These are phyloP conservation scores for Polia nebulosa DNA, from an alignment of 2,888 invertebrate genomes.

Conservation along the genomic window DNA sequence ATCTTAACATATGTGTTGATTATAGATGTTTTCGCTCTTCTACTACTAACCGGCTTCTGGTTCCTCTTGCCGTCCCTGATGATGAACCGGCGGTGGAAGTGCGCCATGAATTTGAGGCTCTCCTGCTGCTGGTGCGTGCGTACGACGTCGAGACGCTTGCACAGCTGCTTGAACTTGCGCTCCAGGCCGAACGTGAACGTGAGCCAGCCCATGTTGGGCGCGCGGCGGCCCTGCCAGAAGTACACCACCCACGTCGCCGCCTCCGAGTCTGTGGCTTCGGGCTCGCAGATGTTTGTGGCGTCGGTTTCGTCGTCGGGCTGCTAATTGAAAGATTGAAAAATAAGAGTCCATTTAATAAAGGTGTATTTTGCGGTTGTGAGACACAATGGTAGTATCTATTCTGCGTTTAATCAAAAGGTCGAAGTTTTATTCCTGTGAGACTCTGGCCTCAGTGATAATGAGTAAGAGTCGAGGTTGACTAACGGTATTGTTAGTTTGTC, in stretches of 20 bases:
- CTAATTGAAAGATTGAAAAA: neutral
- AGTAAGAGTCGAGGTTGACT: too few species aligned
- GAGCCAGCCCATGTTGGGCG: conserved; percentile 99
- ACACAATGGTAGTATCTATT: too few species aligned
- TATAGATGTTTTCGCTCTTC: neutral
- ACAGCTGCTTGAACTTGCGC: conserved; percentile 87
- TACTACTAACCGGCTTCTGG: conserved; percentile 80
- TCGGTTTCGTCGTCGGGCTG: conserved; percentile 90
- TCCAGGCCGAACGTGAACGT: conserved; percentile 98
- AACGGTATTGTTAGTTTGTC: too few species aligned
- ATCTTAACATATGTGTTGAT: too few species aligned
- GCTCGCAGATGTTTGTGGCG: conserved; percentile 77
- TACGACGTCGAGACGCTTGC: conserved; percentile 94
- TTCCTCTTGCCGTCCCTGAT: conserved; percentile 97
- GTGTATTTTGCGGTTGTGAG: too few species aligned
- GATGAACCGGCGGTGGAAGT: conserved; percentile 98
- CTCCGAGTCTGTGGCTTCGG: conserved; percentile 86
- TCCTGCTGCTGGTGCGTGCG: conserved; percentile 99
- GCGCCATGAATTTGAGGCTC: conserved; percentile 99
- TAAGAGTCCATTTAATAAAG: neutral
- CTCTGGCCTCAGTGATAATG: too few species aligned
- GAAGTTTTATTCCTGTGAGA: too few species aligned
- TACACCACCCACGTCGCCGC: conserved; percentile 97
- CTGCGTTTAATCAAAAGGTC: too few species aligned
- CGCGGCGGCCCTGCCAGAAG: conserved; percentile 99